Conservation (phyloP, 2,888 invertebrate species). For the Hecatera dysodea region DNA sequence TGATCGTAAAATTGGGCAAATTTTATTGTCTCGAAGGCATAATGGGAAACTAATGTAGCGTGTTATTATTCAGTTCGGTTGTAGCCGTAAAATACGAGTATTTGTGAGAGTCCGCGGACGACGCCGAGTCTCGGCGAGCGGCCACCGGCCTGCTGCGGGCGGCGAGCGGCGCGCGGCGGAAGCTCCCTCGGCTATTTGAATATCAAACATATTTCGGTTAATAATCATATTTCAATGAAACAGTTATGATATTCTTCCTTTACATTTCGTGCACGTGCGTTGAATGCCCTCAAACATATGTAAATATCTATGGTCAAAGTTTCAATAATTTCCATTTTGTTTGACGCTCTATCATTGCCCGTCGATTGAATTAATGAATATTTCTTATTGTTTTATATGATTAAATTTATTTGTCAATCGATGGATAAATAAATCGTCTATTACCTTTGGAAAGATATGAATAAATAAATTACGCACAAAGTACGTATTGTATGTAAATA, state of each 20-base stretch:
- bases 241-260: conserved; percentile 90
- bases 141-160: conserved; percentile 43
- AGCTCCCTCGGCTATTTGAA: conserved; percentile 88
- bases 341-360: conserved; percentile 50
- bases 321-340: conserved; percentile 69
- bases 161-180: conserved; percentile 82
- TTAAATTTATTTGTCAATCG: conserved; percentile 27
- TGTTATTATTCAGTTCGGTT: conserved; percentile 90
- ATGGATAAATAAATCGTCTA: conserved; percentile 41
- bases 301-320: conserved; percentile 78
- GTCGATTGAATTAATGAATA: conserved; percentile 39
- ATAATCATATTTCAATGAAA: conserved; percentile 88
- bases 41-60: conserved; percentile 91
- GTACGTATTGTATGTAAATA: conserved; percentile 78
- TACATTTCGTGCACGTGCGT: conserved; percentile 82
- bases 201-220: conserved; percentile 88
- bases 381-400: conserved; percentile 52
- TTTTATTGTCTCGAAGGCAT: conserved; percentile 91
- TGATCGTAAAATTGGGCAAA: conserved; percentile 91
- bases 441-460: conserved; percentile 61
- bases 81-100: conserved; percentile 89
- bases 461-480: conserved; percentile 66
- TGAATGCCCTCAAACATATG: conserved; percentile 82
- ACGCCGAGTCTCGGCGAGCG: conserved; percentile 64
- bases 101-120: conserved; percentile 80